Base-by-base conservation (phyloP, 2,113 vertebrate genomes). In the Eulemur rufifrons region DNA sequence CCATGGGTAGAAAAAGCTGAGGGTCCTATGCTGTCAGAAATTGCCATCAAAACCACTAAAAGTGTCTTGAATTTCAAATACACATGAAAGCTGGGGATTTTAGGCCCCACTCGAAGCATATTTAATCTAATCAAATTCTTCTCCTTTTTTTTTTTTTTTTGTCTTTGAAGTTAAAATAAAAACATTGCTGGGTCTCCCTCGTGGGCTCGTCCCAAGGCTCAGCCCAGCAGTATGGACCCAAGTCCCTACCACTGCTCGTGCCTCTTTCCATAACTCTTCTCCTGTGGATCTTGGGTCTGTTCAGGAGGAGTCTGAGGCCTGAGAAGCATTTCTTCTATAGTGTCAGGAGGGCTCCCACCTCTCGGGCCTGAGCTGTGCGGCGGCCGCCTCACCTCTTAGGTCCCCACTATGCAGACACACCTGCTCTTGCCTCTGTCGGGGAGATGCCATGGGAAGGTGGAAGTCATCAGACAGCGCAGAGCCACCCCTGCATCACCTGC, bases 21-120 rank as follows among this genome's bases (percentile, higher is more conserved):
- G 73, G 32, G 21, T 29, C 32, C 39, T 39, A 5, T 42, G 52
- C 45, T 34, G 37, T 92, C 61, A 83, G 59, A 86, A 85, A 71
- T 6, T 68, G 20, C 23, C 25, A 29, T 9, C n/a, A 14, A 61
- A 80, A 52, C 25, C 37, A 11, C 50, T 76, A 63, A 87, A 69
- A 52, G 52, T n/a, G 39, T 32, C 91, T 76, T 74, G n/a, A 63
- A 80, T 74, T 71, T 89, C 89, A 86, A 74, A 64, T 63, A 23
- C 25, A 45, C 25, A 23, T 27, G 3, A 45, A 64, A 45, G 63
- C 63, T 17, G 37, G 78, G 50, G 6, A 45, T 71, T 82, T 54
- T 4, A 47, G 92, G 59, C n/a, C 15, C 17, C 27, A 6, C 18
- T 15, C 34, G 59, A 83, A 63, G 50, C 61, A 27, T 7, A 34